These are phyloP conservation scores for Nesidiocoris tenuis DNA, from an alignment of 2,888 invertebrate species.

Conservation along the genomic window DNA sequence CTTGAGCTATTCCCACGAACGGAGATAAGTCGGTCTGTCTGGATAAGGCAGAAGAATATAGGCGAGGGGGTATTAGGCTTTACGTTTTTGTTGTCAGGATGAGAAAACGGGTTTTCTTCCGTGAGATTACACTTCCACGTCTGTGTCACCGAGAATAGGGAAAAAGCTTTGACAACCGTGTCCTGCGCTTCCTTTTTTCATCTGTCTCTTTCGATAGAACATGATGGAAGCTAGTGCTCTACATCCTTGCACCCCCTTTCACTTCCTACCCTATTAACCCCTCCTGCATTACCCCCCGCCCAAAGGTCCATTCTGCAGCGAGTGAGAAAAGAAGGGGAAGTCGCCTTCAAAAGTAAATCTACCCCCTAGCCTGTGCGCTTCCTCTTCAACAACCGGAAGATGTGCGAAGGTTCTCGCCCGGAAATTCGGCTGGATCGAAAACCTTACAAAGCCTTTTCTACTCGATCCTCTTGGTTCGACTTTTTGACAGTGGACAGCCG, in stretches of 20 bases:
- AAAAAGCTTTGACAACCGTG: not conserved
- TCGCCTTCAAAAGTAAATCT: not conserved
- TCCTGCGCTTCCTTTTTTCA: not conserved
- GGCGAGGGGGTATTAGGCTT: not conserved
- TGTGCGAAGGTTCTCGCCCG: not conserved
- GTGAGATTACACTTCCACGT: not conserved
- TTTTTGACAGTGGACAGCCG: no score
- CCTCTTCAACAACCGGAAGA: not conserved
- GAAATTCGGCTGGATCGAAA: not conserved
- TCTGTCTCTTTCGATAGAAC: not conserved
- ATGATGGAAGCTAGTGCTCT: not conserved
- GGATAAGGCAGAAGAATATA: no score
- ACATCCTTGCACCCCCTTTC: no score
- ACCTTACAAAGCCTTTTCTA: no score
- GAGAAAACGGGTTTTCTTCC: not conserved
- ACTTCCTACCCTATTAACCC: no score
- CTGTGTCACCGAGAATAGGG: not conserved
- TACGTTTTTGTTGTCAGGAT: not conserved
- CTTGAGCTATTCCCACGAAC: not conserved
- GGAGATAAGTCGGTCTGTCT: not conserved
- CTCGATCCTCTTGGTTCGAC: no score
- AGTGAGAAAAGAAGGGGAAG: not conserved
- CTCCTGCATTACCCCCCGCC: no score
- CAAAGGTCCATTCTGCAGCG: no score
- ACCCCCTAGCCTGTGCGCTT: not conserved